phyloP scores from a whole-genome alignment of 2,888 invertebrate genomes.

The Stegophylla sp. region DNA sequence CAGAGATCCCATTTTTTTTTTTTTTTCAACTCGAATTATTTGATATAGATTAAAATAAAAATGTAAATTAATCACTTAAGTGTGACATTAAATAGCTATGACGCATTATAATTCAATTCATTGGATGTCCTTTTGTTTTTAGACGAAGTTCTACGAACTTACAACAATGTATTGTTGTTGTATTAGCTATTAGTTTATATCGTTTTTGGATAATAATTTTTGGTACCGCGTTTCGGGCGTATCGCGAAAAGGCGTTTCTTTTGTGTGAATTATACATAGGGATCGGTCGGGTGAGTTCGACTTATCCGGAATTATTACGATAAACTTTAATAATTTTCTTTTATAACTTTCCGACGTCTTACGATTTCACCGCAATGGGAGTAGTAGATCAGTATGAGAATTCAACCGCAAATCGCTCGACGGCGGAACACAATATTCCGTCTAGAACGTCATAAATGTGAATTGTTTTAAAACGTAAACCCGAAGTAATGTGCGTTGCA shows the following conservation, averaged over 20 bases:
- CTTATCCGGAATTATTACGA: conserved; percentile 1
- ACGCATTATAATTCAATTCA: neutral
- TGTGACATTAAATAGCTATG: too few species aligned
- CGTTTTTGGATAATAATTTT: neutral
- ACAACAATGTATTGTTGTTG: neutral
- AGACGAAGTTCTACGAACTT: neutral
- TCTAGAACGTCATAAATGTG: neutral
- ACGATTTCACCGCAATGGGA: neutral
- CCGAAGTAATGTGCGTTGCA: too few species aligned
- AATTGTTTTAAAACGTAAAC: too few species aligned
- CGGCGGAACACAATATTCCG: neutral
- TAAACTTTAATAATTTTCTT: conserved; percentile 10
- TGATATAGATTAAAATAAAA: too few species aligned
- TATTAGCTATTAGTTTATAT: neutral
- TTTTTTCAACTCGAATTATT: too few species aligned
- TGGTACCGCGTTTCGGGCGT: neutral
- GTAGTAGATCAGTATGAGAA: neutral
- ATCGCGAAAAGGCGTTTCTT: conserved; percentile 3
- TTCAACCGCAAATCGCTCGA: neutral
- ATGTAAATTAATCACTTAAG: too few species aligned
- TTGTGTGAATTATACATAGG: conserved; percentile 1
- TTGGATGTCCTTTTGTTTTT: neutral
- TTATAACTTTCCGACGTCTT: neutral
- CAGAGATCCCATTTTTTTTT: too few species aligned
- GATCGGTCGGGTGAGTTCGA: conserved; percentile 3